A percentile compares a stretch with the other conserved stretches of the same genome.
Conservation (phyloP, 1,140 invertebrate species). For the Piezodorus guildinii region DNA sequence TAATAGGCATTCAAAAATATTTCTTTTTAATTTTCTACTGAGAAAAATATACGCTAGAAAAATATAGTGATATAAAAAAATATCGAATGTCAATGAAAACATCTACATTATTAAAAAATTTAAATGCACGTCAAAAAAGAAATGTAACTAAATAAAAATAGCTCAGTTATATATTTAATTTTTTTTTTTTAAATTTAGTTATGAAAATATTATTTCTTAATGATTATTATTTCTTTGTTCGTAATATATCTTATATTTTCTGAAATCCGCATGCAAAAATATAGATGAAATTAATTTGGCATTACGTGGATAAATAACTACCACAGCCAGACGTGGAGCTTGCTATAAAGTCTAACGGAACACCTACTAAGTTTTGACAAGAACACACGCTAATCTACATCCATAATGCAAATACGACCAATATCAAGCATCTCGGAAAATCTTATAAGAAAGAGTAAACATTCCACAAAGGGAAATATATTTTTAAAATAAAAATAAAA, state of each 20-base stretch:
- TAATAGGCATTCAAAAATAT: neutral
- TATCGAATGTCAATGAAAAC: neutral
- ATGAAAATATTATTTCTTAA: constrained; percentile 4
- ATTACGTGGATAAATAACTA: neutral
- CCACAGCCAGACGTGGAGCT: constrained; percentile 7
- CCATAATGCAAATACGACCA: neutral
- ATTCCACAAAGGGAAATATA: constrained; percentile 6
- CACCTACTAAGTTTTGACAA: neutral
- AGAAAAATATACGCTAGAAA: neutral
- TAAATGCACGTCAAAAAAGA: neutral
- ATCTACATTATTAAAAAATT: neutral
- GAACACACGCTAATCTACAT: constrained; percentile 1
- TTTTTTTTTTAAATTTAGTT: neutral
- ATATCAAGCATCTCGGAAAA: neutral
- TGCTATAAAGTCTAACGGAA: neutral
- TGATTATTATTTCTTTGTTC: neutral
- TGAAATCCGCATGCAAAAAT: constrained; percentile 10
- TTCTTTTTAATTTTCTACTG: neutral
- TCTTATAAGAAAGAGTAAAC: constrained; percentile 6
- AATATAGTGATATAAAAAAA: constrained; percentile 4
- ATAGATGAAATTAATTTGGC: constrained; percentile 5
- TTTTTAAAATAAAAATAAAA: neutral
- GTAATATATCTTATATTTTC: neutral
- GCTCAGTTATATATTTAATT: neutral
- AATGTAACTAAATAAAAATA: neutral